Evolutionary conservation across 2,113 vertebrate species (phyloP), one percentile per base, ranked within the genome.

Genomic region (Mystacornis crossleyi): DNA sequence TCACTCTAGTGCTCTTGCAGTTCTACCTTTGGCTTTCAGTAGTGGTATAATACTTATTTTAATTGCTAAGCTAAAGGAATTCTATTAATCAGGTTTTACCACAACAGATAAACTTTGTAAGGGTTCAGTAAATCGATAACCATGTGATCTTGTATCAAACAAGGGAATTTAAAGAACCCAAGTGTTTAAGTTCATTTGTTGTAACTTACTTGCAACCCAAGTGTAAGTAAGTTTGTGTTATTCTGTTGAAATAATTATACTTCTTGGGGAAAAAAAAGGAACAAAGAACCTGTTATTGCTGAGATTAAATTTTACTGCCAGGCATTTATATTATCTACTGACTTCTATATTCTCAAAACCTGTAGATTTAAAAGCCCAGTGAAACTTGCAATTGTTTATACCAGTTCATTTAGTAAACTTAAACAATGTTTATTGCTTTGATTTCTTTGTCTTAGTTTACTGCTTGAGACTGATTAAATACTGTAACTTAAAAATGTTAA

Each of bases 141-240:
- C 86, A 82, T 79, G 92, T 97, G 96, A 92, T 96, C 73, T 91
- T 47, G 34, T 48, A 57, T 88, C 73, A 77, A 94, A 93, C 79
- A 96, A 81, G 34, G 87, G 96, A 97, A 90, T 98, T 93, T 95
- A 96, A 97, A 95, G 92, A 92, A 82, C 70, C 71, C 51, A 18
- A 79, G 40, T 96, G 70, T 97, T 86, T 95, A 89, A 89, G 58
- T 97, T 97, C 92, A 67, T 75, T 98, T 93, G 86, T 97, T 98
- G 13, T 53, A 38, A 54, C 48, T 64, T 51, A 51, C 13, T 33
- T 36, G 31, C 60, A 85, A 71, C 70, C 80, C 64, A 21, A 81
- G 40, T 97, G 62, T 95, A 73, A 60, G 34, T 96, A 90, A 94
- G 58, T 95, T 97, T 93, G 69, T 55, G 97, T 94, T 95, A 96